Conservation (phyloP, 2,888 invertebrate species). For the Drosophila mayaguana region DNA sequence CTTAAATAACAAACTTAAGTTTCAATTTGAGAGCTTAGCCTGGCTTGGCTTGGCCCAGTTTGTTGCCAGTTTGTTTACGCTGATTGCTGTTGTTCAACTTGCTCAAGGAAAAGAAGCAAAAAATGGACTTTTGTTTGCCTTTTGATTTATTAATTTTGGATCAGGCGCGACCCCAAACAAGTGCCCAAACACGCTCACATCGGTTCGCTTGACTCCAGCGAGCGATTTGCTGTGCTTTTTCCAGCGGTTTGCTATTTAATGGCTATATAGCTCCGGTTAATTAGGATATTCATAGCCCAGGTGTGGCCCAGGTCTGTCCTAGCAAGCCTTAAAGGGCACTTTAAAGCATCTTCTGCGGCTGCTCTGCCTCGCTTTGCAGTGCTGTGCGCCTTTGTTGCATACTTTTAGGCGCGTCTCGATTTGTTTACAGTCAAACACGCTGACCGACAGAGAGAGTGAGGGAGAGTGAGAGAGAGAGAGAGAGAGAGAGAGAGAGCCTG, state of each 20-base stretch:
- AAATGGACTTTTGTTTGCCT: conserved; percentile 59
- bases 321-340: conserved; percentile 14
- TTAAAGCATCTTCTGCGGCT: background rate
- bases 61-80: conserved; percentile 43
- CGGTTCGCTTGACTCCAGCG: no score
- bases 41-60: background rate
- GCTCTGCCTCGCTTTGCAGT: background rate
- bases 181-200: background rate
- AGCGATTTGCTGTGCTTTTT: no score
- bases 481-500: background rate
- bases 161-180: conserved; percentile 15
- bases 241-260: no score
- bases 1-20: conserved; percentile 56
- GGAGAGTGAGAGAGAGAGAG: background rate
- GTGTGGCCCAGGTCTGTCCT: background rate
- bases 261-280: background rate
- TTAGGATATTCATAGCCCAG: background rate
- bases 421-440: conserved; percentile 67
- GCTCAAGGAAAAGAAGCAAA: conserved; percentile 27
- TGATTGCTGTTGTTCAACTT: conserved; percentile 59
- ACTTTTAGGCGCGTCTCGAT: conserved; percentile 63
- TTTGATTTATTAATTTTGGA: conserved; percentile 73
- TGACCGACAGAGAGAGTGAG: conserved; percentile 15
- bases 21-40: conserved; percentile 55
- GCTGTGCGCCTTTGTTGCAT: conserved; percentile 50